phyloP scores from a whole-genome alignment of 2,113 vertebrate genomes.

The Noturus placidus region DNA sequence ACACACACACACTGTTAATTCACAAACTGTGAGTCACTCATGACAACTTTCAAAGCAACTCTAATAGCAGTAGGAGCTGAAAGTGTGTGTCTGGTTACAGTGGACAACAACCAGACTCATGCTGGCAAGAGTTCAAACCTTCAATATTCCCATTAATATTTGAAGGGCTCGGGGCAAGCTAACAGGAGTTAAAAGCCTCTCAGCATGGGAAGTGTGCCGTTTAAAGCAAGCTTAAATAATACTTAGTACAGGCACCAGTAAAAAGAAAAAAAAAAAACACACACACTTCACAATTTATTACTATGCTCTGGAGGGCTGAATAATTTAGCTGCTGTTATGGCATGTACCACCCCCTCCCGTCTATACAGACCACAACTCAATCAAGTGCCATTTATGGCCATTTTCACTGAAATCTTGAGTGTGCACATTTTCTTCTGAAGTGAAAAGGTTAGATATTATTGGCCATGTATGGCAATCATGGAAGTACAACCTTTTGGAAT shows the following conservation, averaged over 20 bases:
- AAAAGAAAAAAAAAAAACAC: conserved; percentile 62
- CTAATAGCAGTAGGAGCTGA: conserved; percentile 55
- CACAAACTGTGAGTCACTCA: conserved; percentile 63
- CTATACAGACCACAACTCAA: conserved; percentile 64
- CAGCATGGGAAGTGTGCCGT: conserved; percentile 72
- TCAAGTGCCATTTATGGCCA: conserved; percentile 65
- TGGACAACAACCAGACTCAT: conserved; percentile 64
- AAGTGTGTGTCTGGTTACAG: conserved; percentile 49
- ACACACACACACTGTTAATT: conserved; percentile 44
- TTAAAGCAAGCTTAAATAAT: conserved; percentile 81
- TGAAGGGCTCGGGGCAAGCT: conserved; percentile 72
- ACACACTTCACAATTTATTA: conserved; percentile 74
- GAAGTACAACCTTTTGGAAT: conserved; percentile 57
- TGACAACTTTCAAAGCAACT: conserved; percentile 62
- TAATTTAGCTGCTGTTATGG: conserved; percentile 69
- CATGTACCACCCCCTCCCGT: conserved; percentile 47
- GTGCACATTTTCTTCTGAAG: conserved; percentile 3
- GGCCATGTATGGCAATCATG: conserved; percentile 30
- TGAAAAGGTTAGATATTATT: conserved; percentile 56
- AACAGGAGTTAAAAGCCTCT: conserved; percentile 78
- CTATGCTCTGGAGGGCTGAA: conserved; percentile 67
- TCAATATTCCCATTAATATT: conserved; percentile 78
- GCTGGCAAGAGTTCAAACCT: conserved; percentile 71
- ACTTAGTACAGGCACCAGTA: conserved; percentile 75
- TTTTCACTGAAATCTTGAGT: conserved; percentile 53